These are phyloP conservation scores for Maconellicoccus hirsutus DNA, from an alignment of 1,140 invertebrate genomes.

Conservation along the genomic window DNA sequence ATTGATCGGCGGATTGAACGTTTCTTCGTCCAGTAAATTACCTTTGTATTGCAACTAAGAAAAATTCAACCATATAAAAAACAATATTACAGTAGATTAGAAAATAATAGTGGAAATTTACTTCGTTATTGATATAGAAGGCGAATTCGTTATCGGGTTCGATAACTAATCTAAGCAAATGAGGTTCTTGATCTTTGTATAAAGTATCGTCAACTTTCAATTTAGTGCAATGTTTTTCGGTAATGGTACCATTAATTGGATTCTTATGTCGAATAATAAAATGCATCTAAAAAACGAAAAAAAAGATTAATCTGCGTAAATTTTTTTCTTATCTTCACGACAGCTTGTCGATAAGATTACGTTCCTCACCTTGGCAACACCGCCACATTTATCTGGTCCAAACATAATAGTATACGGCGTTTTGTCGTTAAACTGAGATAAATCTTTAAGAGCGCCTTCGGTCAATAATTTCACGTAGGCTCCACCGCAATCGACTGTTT, in stretches of 20 bases:
- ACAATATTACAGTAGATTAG: neutral
- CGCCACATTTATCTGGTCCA: slow-evolving; percentile 97
- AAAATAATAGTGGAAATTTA: slow-evolving; percentile 24
- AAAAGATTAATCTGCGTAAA: slow-evolving; percentile 20
- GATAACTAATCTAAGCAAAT: slow-evolving; percentile 84
- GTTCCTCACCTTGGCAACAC: slow-evolving; percentile 64
- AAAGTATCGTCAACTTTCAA: slow-evolving; percentile 51
- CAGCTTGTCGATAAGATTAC: slow-evolving; percentile 16
- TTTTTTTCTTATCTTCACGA: neutral
- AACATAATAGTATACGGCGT: slow-evolving; percentile 98
- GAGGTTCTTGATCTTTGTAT: slow-evolving; percentile 90
- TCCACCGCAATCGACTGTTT: slow-evolving; percentile 96
- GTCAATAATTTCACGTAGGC: slow-evolving; percentile 92
- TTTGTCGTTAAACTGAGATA: slow-evolving; percentile 84
- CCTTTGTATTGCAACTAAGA: slow-evolving; percentile 60
- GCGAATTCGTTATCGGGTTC: slow-evolving; percentile 77
- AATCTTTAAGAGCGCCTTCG: slow-evolving; percentile 51
- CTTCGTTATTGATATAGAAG: slow-evolving; percentile 56
- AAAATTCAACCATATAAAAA: neutral
- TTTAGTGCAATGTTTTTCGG: slow-evolving; percentile 87
- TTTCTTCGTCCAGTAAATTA: slow-evolving; percentile 77
- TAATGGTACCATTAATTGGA: slow-evolving; percentile 75
- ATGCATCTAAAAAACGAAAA: slow-evolving; percentile 54
- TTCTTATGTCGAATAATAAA: slow-evolving; percentile 97
- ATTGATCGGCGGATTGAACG: slow-evolving; percentile 87